Evolutionary conservation across 37 sponge, comb jelly and placozoan genomes (phyloP), one percentile per base, ranked within the genome.

Genomic region (Agelas oroides): DNA sequence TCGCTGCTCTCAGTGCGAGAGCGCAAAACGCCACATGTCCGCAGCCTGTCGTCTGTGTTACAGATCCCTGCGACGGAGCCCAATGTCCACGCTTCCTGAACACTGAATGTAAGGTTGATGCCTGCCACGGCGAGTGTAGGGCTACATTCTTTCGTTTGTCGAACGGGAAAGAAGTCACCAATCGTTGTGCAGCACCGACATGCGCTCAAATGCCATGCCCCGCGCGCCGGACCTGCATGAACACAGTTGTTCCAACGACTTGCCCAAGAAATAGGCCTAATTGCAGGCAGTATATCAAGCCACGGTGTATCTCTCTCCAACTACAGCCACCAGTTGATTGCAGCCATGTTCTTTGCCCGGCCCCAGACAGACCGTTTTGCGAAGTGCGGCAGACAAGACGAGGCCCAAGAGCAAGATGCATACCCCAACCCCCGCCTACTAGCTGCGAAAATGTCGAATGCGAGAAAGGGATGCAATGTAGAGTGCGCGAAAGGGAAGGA

Each of bases 21-120:
- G 60, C 79, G 53, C 46, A 83, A 24, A n/a, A 64, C 25, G 25
- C 25, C 8, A 25, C 23, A 27, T 61, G 62, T 61, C 62, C 62
- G 23, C 23, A 61, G 23, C 62, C 62, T 5, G 62, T 61, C 3
- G 14, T 27, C 5, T 61, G 62, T 14, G 25, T 5, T 61, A 14
- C 5, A 12, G 14, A 61, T 61, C 62, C 62, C 5, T 61, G 62
- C 14, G 12, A 61, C 25, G 62, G 25, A 27, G 14, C 62, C 23
- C 23, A 14, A 27, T 61, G 62, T 12, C 62, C 12, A 23, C 62
- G 62, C 5, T 61, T 61, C 14, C 62, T 61, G 62, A 61, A 61
- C 25, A 25, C 13, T 61, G 25, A 25, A 27, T 61, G 62, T 12
- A 23, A 12, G 25, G 62, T 25, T 14, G 62, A 61, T 14, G 2